Percentiles rank a stretch among this genome's conserved stretches.
Evolutionary conservation across 2,113 vertebrate species (phyloP).

Genomic region (Hydropotes inermis): DNA sequence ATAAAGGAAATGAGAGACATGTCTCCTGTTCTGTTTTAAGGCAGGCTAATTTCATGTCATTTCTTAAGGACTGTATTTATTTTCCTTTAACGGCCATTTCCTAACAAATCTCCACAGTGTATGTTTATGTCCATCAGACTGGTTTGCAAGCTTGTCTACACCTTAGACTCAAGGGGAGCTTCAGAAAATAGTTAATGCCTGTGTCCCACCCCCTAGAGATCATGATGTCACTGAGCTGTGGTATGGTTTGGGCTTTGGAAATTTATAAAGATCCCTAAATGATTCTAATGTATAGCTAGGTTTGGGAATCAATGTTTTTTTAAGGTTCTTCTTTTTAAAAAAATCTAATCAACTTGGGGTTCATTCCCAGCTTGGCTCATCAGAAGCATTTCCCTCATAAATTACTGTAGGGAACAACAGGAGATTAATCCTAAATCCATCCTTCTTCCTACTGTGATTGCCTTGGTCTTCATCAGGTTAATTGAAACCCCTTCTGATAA

Average conservation of each 20-base stretch:
- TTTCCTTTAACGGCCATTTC: conserved; percentile 4
- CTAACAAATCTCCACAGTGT: neutral
- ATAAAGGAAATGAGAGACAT: neutral
- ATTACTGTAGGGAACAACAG: neutral
- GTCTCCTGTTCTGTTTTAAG: neutral
- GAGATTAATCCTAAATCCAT: neutral
- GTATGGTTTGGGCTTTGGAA: neutral
- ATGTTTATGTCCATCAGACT: neutral
- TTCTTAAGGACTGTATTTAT: conserved; percentile 16
- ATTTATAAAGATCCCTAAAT: neutral
- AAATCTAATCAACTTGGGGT: neutral
- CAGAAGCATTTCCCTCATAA: conserved; percentile 35
- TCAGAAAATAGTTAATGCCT: neutral
- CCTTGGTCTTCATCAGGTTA: conserved; percentile 46
- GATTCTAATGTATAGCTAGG: neutral
- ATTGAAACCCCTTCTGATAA: conserved; percentile 38
- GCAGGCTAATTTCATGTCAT: neutral
- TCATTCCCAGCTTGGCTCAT: conserved; percentile 33
- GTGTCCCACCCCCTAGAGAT: neutral
- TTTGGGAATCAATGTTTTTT: neutral
- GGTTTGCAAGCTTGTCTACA: neutral
- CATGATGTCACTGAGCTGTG: neutral
- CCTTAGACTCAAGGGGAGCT: neutral
- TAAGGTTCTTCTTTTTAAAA: neutral
- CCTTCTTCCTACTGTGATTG: conserved; percentile 40